Percentiles rank a stretch among this genome's conserved stretches.
These are phyloP conservation scores for Leptestheria dahalacensis DNA, from an alignment of 1,140 invertebrate genomes.

Conservation along the genomic window DNA sequence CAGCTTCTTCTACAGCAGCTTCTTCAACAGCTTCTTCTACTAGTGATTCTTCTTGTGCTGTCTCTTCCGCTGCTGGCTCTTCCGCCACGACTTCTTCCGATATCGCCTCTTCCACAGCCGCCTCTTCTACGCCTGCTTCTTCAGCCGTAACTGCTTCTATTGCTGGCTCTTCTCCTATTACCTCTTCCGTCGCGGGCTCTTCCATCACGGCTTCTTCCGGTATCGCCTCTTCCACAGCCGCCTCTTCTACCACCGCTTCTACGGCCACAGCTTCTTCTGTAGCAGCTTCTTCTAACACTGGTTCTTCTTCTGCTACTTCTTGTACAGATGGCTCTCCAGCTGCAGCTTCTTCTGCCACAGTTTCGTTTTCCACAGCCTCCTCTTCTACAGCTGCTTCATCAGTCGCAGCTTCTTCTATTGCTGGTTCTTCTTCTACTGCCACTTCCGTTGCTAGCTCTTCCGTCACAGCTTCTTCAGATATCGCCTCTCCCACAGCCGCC, in stretches of 20 bases:
- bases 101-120: neutral
- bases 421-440: neutral
- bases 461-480: no score
- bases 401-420: neutral
- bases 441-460: neutral
- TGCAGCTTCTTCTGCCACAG: neutral
- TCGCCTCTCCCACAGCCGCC: neutral
- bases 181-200: neutral
- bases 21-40: neutral
- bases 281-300: neutral
- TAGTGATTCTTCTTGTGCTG: neutral
- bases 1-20: neutral
- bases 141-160: no score
- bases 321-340: neutral
- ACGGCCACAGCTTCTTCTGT: neutral
- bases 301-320: neutral
- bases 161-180: no score
- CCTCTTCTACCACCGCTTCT: neutral
- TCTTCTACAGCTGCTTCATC: neutral
- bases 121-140: no score
- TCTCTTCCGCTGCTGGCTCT: neutral
- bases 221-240: no score
- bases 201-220: no score
- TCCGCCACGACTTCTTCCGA: neutral
- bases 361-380: neutral